Evolutionary conservation across 2,113 vertebrate genomes (phyloP).

Genomic region (Amphiprion percula): DNA sequence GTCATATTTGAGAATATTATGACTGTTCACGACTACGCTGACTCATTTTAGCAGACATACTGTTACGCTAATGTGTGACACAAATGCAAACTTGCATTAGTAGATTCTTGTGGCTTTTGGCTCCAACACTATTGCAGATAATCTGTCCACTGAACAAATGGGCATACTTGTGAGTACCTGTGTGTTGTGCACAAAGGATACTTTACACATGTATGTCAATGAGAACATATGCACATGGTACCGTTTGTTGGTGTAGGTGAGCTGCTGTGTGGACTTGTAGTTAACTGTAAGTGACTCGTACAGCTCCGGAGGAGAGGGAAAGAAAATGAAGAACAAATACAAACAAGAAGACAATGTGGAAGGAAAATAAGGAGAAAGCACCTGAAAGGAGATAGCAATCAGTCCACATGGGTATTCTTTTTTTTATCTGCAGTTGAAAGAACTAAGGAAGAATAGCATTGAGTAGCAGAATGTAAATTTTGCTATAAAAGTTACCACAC

Average conservation of each 20-base stretch:
- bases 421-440: neutral
- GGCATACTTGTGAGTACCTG: neutral
- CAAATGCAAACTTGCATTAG: slow-evolving; percentile 23
- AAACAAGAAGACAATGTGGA: neutral
- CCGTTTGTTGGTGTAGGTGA: neutral
- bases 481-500: neutral
- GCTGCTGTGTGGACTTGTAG: slow-evolving; percentile 15
- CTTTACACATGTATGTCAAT: neutral
- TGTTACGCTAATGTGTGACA: slow-evolving; percentile 10
- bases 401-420: neutral
- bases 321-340: neutral
- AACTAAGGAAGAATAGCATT: neutral
- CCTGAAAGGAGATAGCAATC: neutral
- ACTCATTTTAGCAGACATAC: slow-evolving; percentile 14
- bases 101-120: neutral
- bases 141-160: slow-evolving; percentile 11
- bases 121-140: slow-evolving; percentile 6
- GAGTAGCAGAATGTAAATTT: neutral
- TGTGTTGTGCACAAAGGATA: neutral
- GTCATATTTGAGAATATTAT: slow-evolving; percentile 28
- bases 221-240: neutral
- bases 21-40: neutral
- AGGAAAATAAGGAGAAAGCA: neutral
- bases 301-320: neutral
- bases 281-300: neutral